A percentile compares a stretch with the other conserved stretches of the same genome.
Conservation (phyloP, 2,797 vertebrate genomes). For the Phrynocephalus guinanensis region DNA sequence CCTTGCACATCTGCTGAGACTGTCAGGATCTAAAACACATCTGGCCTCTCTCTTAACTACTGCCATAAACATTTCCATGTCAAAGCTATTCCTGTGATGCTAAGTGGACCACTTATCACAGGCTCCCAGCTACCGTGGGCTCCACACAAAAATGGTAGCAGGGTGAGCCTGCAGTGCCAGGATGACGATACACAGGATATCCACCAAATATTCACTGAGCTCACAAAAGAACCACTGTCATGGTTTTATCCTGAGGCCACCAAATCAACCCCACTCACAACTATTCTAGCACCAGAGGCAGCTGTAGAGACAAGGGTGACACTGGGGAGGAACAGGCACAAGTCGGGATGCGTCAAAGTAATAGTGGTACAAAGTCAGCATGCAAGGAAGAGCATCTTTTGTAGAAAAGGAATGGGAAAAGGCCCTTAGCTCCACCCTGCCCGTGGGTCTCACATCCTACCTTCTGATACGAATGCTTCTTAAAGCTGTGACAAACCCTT, state of each 20-base stretch:
- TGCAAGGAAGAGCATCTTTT: not conserved
- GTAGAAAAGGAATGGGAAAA: not conserved
- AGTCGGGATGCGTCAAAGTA: accelerated
- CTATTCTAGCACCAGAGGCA: conserved; percentile 7
- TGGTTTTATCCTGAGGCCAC: not conserved
- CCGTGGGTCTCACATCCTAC: conserved; percentile 16
- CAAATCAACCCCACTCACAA: conserved; percentile 4
- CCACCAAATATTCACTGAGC: not conserved
- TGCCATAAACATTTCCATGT: not conserved
- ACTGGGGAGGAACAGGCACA: not conserved
- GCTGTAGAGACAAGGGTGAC: not conserved
- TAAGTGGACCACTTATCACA: too few relatives aligned
- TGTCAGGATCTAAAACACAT: not conserved
- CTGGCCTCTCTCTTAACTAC: not conserved
- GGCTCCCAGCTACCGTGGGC: too few relatives aligned
- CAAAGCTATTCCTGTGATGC: not conserved
- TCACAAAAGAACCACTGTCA: too few relatives aligned
- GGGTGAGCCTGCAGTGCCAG: not conserved
- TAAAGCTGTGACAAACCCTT: not conserved
- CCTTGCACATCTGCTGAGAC: not conserved
- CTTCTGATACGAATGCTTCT: conserved; percentile 23
- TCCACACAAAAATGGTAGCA: not conserved
- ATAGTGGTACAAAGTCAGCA: not conserved
- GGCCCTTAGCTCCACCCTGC: conserved; percentile 33
- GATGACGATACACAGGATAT: not conserved